Base-by-base conservation (phyloP, 2,113 vertebrate genomes). In the Myanophis thanlyinensis region DNA sequence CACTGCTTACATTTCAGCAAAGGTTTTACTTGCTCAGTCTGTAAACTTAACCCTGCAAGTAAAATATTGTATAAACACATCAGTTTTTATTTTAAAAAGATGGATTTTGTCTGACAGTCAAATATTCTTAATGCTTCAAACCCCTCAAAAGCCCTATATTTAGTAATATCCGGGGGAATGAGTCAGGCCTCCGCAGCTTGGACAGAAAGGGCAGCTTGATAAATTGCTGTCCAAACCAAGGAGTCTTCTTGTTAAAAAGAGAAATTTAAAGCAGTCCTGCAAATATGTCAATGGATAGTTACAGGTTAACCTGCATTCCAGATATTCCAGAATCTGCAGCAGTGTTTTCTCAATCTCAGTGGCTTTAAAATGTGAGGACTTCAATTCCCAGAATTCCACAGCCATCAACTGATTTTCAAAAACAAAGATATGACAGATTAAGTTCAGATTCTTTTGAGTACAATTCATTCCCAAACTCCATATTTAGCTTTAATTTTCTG, bases 1-100 rank as follows among this genome's bases (percentile, higher is more conserved):
- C 94, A 94, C 86, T 94, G 94, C 95, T 96, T 96, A 97, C 91
- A 93, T 96, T 97, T 96, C 92, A 95, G 91, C 95, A 96, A 95
- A 96, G 92, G 80, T 87, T 94, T 95, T 95, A 95, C 95, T 94
- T 92, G 48, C 93, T 91, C 91, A 47, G 93, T 93, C 94, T 94
- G 93, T 95, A 96, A 96, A 93, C 94, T 91, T 94, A 97, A 95
- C 92, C 54, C 86, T 93, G 93, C 90, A 1, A 95, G 93, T 89
- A 93, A 80, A 93, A 96, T 93, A 85, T 93, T 96, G 93, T 93
- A 96, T 95, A 96, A 97, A 96, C 95, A 96, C 48, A 93, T 89
- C 53, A 89, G 86, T 59, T 94, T 95, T 96, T 96, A 93, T 92
- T 96, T 97, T 94, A 92, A 97, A 96, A 95, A 97, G 94, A 88